Evolutionary conservation across 2,888 invertebrate genomes (phyloP).

Genomic region (Ophion slaviceki): DNA sequence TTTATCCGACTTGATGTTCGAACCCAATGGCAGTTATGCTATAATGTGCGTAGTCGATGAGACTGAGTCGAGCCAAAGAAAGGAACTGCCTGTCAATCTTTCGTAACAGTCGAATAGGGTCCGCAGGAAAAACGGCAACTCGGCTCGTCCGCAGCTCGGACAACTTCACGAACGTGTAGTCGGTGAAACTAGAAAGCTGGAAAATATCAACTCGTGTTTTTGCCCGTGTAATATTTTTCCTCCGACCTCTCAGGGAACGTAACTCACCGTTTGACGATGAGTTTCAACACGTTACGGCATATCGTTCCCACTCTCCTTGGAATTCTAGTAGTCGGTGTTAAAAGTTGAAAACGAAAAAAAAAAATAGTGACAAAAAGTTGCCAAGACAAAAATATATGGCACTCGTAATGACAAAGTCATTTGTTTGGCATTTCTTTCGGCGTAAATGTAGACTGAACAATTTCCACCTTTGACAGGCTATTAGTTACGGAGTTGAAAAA

Average conservation of each 20-base stretch:
- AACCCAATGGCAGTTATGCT: too few relatives aligned
- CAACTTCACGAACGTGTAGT: constrained; percentile 35
- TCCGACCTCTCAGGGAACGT: constrained; percentile 25
- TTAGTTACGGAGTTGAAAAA: too few relatives aligned
- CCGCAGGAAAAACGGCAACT: background rate
- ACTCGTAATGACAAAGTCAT: background rate
- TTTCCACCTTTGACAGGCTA: too few relatives aligned
- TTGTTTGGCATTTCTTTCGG: too few relatives aligned
- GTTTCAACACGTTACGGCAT: constrained; percentile 10
- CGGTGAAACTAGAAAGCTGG: constrained; percentile 63
- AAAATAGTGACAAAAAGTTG: too few relatives aligned
- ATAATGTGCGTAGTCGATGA: too few relatives aligned
- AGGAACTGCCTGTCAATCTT: background rate
- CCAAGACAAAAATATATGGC: too few relatives aligned
- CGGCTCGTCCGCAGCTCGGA: constrained; percentile 22
- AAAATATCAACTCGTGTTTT: constrained; percentile 48
- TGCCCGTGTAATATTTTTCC: constrained; percentile 41
- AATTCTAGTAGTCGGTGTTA: background rate
- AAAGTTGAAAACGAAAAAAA: background rate
- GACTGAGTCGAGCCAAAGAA: background rate
- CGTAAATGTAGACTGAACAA: too few relatives aligned
- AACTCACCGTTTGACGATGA: constrained; percentile 15
- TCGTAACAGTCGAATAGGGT: too few relatives aligned
- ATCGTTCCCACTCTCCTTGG: background rate
- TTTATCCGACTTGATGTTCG: too few relatives aligned